Evolutionary conservation across 1,140 invertebrate genomes (phyloP).

Genomic region (Magallana gigas): DNA sequence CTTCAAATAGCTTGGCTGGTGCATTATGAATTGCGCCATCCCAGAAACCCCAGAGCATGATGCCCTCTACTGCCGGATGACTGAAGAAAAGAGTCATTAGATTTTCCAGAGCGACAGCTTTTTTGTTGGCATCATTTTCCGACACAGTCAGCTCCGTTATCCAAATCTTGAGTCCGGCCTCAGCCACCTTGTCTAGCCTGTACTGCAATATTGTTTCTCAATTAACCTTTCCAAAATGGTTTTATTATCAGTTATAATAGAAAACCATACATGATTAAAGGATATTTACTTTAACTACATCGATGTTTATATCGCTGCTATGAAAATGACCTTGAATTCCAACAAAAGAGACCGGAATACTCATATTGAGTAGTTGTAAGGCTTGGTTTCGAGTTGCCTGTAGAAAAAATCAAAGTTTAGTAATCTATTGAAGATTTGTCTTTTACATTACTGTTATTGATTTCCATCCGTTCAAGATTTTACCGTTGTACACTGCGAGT

Average conservation of each 20-base stretch:
- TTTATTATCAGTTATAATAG: too few relatives aligned
- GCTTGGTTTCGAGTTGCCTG: constrained; percentile 57
- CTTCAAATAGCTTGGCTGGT: constrained; percentile 51
- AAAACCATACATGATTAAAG: too few relatives aligned
- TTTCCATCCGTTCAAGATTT: neutral
- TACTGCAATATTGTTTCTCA: constrained; percentile 30
- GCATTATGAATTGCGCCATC: constrained; percentile 58
- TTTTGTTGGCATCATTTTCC: constrained; percentile 44
- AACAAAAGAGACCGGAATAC: constrained; percentile 60
- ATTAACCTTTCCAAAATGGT: too few relatives aligned
- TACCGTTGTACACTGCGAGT: constrained; percentile 59
- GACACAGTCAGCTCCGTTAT: constrained; percentile 65
- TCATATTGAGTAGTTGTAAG: constrained; percentile 48
- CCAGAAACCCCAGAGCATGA: constrained; percentile 75
- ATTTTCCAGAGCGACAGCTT: constrained; percentile 60
- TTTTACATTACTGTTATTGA: neutral
- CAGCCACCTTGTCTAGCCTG: constrained; percentile 65
- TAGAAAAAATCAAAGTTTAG: neutral
- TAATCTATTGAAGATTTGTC: neutral
- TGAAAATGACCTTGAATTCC: constrained; percentile 67
- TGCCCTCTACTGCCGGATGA: constrained; percentile 69
- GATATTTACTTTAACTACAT: constrained; percentile 46
- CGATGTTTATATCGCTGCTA: constrained; percentile 39
- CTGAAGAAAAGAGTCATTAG: constrained; percentile 66
- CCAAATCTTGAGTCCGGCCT: constrained; percentile 69